Percentiles rank a stretch among this genome's conserved stretches.
Conservation (phyloP, 2,797 vertebrate genomes). For the Pipistrellus kuhlii region DNA sequence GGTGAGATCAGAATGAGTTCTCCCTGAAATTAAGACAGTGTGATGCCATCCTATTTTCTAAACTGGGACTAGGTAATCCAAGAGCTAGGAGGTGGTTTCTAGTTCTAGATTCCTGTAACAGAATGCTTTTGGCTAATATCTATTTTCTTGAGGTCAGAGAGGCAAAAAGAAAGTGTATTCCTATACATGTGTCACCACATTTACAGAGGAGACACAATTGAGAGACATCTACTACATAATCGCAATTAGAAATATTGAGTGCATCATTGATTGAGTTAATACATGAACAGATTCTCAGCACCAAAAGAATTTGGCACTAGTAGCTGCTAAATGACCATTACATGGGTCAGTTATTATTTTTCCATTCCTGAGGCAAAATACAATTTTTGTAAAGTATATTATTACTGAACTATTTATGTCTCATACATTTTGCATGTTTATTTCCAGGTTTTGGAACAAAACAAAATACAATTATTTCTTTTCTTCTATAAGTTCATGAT, state of each 20-base stretch:
- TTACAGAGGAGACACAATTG: too few species aligned
- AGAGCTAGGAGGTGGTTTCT: neutral
- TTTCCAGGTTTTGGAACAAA: constrained; percentile 75
- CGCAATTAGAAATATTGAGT: neutral
- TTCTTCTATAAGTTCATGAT: constrained; percentile 49
- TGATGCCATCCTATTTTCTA: neutral
- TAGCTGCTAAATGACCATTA: neutral
- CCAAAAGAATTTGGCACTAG: neutral
- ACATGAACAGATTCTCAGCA: neutral
- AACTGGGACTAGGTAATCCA: neutral
- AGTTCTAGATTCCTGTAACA: neutral
- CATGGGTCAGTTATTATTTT: neutral
- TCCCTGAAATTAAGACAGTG: neutral
- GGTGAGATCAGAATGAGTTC: neutral
- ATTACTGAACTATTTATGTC: constrained; percentile 77
- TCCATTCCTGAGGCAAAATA: constrained; percentile 51
- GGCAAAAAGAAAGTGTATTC: neutral
- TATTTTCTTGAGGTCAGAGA: neutral
- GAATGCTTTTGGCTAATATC: neutral
- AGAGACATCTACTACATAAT: neutral
- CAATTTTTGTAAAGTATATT: constrained; percentile 65
- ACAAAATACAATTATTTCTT: constrained; percentile 70
- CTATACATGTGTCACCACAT: neutral
- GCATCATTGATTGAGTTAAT: neutral
- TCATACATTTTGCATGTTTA: constrained; percentile 56